Evolutionary conservation across 2,797 vertebrate genomes (phyloP).

Genomic region (Gallirallus australis): DNA sequence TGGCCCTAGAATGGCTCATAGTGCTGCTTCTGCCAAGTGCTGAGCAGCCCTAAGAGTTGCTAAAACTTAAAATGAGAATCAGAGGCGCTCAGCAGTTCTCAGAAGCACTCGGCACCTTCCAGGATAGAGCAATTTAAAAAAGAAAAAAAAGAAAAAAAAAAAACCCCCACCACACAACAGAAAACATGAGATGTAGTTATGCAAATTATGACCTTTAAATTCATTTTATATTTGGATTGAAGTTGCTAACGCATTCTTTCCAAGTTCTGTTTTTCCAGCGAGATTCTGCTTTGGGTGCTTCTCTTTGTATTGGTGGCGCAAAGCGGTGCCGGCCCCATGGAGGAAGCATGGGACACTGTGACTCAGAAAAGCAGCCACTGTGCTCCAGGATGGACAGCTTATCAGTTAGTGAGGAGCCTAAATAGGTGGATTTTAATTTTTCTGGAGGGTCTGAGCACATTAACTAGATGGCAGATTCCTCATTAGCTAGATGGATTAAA

Average conservation of each 20-base stretch:
- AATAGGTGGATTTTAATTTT: conserved; percentile 71
- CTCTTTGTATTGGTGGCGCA: conserved; percentile 14
- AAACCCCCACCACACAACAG: conserved; percentile 19
- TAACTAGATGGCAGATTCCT: conserved; percentile 65
- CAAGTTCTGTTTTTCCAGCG: conserved; percentile 48
- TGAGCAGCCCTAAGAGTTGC: background rate
- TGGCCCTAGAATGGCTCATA: background rate
- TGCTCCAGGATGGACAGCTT: background rate
- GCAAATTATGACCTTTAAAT: conserved; percentile 68
- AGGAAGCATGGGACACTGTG: background rate
- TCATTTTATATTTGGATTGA: conserved; percentile 68
- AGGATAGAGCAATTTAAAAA: conserved; percentile 25
- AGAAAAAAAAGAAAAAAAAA: background rate
- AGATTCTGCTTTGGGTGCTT: conserved; percentile 38
- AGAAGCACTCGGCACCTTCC: background rate
- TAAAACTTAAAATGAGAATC: conserved; percentile 9
- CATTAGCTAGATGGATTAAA: conserved; percentile 76
- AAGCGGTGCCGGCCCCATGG: background rate
- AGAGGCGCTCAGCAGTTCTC: background rate
- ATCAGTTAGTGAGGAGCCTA: background rate
- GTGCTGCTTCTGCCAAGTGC: background rate
- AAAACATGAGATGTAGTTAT: conserved; percentile 65
- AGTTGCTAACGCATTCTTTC: conserved; percentile 60
- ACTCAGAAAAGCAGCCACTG: background rate
- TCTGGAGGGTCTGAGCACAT: conserved; percentile 30